These are phyloP conservation scores for Calycopis cecrops DNA, from an alignment of 1,140 invertebrate genomes.

Conservation along the genomic window DNA sequence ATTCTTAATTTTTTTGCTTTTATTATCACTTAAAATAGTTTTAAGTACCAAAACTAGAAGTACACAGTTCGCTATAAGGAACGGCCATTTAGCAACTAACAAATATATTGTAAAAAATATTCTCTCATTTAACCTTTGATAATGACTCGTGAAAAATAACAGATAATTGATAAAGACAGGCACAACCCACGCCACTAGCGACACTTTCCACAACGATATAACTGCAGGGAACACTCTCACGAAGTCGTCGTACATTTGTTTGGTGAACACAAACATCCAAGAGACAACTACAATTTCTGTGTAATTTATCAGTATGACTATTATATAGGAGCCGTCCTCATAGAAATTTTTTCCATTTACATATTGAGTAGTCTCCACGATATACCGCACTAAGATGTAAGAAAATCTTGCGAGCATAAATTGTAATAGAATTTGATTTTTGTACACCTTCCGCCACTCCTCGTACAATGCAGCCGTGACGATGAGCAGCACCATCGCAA, in stretches of 20 bases:
- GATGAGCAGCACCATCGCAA: too few relatives aligned
- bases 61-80: too few relatives aligned
- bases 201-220: too few relatives aligned
- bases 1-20: too few relatives aligned
- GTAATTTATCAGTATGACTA: slow-evolving; percentile 34
- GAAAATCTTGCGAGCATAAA: slow-evolving; percentile 55
- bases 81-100: slow-evolving; percentile 54
- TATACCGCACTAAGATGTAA: slow-evolving; percentile 37
- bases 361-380: slow-evolving; percentile 31
- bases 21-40: too few relatives aligned
- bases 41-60: too few relatives aligned
- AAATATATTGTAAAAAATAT: slow-evolving; percentile 34
- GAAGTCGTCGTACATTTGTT: too few relatives aligned
- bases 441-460: too few relatives aligned
- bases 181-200: too few relatives aligned
- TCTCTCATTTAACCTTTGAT: slow-evolving; percentile 19
- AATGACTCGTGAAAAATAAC: slow-evolving; percentile 24
- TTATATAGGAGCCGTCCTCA: slow-evolving; percentile 20
- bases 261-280: too few relatives aligned
- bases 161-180: slow-evolving; percentile 26
- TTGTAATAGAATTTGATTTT: slow-evolving; percentile 54
- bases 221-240: too few relatives aligned
- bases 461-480: too few relatives aligned
- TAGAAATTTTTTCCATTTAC: slow-evolving; percentile 17
- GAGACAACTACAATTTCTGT: slow-evolving; percentile 43